Conservation (phyloP, 2,113 vertebrate species). For the Nerophis lumbriciformis region DNA sequence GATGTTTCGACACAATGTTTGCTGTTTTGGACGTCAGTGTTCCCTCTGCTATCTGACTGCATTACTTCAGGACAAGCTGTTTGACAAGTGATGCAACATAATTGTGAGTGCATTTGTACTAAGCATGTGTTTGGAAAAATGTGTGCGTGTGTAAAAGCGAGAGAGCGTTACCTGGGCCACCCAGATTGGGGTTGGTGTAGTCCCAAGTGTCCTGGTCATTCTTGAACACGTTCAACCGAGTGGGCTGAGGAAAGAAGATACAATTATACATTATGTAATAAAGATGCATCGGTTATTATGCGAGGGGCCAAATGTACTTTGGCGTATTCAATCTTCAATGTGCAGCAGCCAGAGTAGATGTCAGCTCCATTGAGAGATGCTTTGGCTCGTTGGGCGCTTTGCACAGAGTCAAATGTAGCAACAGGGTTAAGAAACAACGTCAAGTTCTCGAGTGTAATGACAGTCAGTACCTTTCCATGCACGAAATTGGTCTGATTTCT, state of each 20-base stretch:
- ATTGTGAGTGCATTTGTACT: background rate
- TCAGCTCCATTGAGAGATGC: conserved; percentile 93
- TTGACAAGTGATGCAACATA: background rate
- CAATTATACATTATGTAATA: background rate
- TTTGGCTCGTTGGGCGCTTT: conserved; percentile 93
- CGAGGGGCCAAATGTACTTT: conserved; percentile 73
- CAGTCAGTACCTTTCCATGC: background rate
- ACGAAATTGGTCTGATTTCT: too few relatives aligned
- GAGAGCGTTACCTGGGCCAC: conserved; percentile 83
- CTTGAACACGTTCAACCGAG: conserved; percentile 95
- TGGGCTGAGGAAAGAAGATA: conserved; percentile 73
- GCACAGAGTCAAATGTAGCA: conserved; percentile 88
- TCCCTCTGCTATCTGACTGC: background rate
- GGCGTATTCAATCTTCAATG: conserved; percentile 94
- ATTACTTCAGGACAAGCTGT: background rate
- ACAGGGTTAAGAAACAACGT: conserved; percentile 64
- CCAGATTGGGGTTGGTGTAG: conserved; percentile 92
- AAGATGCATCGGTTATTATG: background rate
- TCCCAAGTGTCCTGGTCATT: conserved; percentile 98
- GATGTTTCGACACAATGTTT: background rate
- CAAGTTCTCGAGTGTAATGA: background rate
- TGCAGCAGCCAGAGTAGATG: conserved; percentile 95
- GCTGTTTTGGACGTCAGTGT: background rate
- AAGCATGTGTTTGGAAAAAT: conserved; percentile 4
- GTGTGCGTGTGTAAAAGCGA: conserved; percentile 45